Percentiles rank a stretch among this genome's conserved stretches.
phyloP scores from a whole-genome alignment of 2,113 vertebrate genomes.

The Xyliphius kryptos region DNA sequence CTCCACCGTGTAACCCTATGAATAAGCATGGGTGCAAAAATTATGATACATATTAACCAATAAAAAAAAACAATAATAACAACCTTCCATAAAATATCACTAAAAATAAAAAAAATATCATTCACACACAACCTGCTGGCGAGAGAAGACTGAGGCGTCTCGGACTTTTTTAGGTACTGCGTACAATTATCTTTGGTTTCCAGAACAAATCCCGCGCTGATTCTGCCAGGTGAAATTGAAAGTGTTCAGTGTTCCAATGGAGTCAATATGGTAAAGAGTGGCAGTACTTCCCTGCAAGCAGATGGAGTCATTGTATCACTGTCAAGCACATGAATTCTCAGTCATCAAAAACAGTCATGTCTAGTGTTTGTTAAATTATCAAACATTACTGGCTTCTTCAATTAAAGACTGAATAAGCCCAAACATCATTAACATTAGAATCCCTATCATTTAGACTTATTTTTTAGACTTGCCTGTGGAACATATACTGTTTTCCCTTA shows the following conservation, averaged over 20 bases:
- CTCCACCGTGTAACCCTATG: too few relatives aligned
- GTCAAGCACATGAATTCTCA: constrained; percentile 41
- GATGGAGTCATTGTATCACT: constrained; percentile 58
- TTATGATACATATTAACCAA: too few relatives aligned
- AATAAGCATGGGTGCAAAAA: too few relatives aligned
- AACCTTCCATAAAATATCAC: constrained; percentile 2
- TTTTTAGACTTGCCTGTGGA: too few relatives aligned
- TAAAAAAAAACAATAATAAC: too few relatives aligned
- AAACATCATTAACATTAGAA: constrained; percentile 1
- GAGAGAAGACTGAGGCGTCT: too few relatives aligned
- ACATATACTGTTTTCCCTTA: too few relatives aligned
- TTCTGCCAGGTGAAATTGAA: too few relatives aligned
- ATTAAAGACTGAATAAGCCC: too few relatives aligned
- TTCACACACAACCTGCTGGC: constrained; percentile 1
- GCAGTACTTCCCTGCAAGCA: constrained; percentile 47
- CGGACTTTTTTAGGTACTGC: too few relatives aligned
- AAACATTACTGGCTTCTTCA: neutral
- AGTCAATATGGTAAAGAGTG: constrained; percentile 37
- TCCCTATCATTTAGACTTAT: too few relatives aligned
- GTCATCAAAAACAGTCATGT: constrained; percentile 30
- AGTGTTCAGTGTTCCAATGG: constrained; percentile 35
- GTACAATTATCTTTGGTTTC: constrained; percentile 35
- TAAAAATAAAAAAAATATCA: neutral
- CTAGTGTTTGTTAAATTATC: neutral
- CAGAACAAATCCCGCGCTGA: constrained; percentile 37